Evolutionary conservation across 1,140 invertebrate genomes (phyloP).

Genomic region (Hormaphis cornu): DNA sequence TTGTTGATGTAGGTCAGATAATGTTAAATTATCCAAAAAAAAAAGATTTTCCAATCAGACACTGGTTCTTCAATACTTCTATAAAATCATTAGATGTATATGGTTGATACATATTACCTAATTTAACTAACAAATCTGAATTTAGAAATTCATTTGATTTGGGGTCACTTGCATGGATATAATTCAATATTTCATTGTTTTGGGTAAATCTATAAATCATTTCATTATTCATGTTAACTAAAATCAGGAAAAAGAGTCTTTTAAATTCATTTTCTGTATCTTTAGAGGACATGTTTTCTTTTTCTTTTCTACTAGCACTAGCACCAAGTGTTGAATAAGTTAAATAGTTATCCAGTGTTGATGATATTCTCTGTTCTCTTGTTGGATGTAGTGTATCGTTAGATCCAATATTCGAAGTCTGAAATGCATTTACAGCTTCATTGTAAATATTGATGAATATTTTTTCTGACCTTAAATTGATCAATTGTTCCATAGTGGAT

Average conservation of each 20-base stretch:
- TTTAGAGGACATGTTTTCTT: neutral
- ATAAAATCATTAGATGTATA: neutral
- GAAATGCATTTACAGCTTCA: neutral
- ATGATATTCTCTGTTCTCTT: constrained; percentile 1
- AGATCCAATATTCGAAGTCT: constrained; percentile 6
- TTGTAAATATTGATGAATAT: constrained; percentile 14
- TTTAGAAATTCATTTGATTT: constrained; percentile 12
- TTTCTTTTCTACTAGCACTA: neutral
- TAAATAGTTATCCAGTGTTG: constrained; percentile 4
- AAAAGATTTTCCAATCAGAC: neutral
- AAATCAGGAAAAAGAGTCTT: neutral
- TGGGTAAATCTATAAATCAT: constrained; percentile 4
- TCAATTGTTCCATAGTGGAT: constrained; percentile 12
- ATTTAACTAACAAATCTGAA: constrained; percentile 4
- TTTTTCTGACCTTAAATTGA: constrained; percentile 7
- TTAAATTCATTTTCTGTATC: constrained; percentile 3
- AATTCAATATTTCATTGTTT: constrained; percentile 4
- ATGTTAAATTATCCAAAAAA: constrained; percentile 1
- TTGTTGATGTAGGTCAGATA: constrained; percentile 4
- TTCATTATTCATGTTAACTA: neutral
- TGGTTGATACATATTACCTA: neutral
- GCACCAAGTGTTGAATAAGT: constrained; percentile 9
- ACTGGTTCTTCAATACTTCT: constrained; percentile 10
- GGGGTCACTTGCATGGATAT: constrained; percentile 10
- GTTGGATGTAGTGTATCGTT: neutral